Evolutionary conservation across 1,140 invertebrate species (phyloP).

Genomic region (Drosophila kanapiae): DNA sequence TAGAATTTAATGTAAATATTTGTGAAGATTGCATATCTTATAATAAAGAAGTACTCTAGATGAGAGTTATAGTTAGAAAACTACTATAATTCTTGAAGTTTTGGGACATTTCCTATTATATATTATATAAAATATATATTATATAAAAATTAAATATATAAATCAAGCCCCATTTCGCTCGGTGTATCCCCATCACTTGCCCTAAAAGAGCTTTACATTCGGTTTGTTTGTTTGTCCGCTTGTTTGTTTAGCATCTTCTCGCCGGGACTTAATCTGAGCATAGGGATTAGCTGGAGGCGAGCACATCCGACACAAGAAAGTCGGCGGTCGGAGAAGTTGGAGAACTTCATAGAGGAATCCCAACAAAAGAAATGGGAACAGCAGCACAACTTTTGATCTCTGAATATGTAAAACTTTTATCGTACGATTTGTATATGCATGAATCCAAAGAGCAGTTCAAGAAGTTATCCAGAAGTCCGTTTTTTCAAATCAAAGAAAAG

Average conservation of each 20-base stretch:
- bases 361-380: slow-evolving; percentile 24
- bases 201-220: slow-evolving; percentile 28
- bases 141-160: too few relatives aligned
- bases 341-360: slow-evolving; percentile 4
- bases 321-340: not conserved
- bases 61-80: too few relatives aligned
- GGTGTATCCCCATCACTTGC: slow-evolving; percentile 12
- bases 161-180: not conserved
- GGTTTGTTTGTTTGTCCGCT: slow-evolving; percentile 32
- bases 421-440: slow-evolving; percentile 10
- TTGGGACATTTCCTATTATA: too few relatives aligned
- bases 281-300: slow-evolving; percentile 16
- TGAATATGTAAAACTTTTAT: slow-evolving; percentile 31
- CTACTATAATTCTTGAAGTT: not conserved
- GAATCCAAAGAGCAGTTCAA: slow-evolving; percentile 15
- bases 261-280: slow-evolving; percentile 31
- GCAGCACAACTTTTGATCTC: slow-evolving; percentile 21
- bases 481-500: slow-evolving; percentile 15
- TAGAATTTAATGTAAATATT: too few relatives aligned
- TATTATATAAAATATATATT: too few relatives aligned
- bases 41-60: too few relatives aligned
- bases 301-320: slow-evolving; percentile 22
- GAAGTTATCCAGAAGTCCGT: slow-evolving; percentile 8
- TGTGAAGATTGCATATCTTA: too few relatives aligned
- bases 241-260: slow-evolving; percentile 39